Base-by-base conservation (phyloP, 2,888 invertebrate genomes). In the Brachyptera putata region DNA sequence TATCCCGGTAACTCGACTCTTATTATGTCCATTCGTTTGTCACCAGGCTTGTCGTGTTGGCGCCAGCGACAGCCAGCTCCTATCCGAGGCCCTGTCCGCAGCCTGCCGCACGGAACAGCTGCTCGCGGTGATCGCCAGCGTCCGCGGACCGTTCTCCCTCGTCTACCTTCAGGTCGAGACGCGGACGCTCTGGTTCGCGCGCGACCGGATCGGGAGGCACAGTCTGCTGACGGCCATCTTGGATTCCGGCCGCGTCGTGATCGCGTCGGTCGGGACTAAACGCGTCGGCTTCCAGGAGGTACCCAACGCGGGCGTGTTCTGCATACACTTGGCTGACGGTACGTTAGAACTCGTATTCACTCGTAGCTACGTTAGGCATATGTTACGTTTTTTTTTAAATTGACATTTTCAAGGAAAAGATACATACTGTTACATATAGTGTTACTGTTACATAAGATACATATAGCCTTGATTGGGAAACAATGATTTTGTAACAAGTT, bases 101-200 rank as follows among this genome's bases (percentile, higher is more conserved):
- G 21, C 53, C 4, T 1, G 18, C 1, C 1, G 11, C 21, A 1
- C 22, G 5, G 24, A n/a, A n/a, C n/a, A n/a, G n/a, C n/a, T n/a
- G n/a, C n/a, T n/a, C n/a, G n/a, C n/a, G n/a, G n/a, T n/a, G n/a
- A 18, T 61, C 48, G 76, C 77, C 61, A 69, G 69, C 30, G 73
- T 94, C 1, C 80, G 86, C 66, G 96, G 96, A 1, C 95, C 96
- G 25, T 95, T 87, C 75, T 84, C 91, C 60, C 80, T 95, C 61
- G 80, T 95, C 66, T 91, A 86, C 71, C 89, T 83, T 71, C 81
- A 87, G 69, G 83, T 80, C 69, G 55, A 66, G 3, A 74, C 71
- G 0, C 75, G 80, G 41, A 71, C 73, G 13, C 67, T 96, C 39
- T 92, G 88, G 79, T 93, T 95, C 75, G 86, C 87, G 1, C 80